Evolutionary conservation across 2,888 invertebrate species (phyloP).

Genomic region (Oscheius onirici): DNA sequence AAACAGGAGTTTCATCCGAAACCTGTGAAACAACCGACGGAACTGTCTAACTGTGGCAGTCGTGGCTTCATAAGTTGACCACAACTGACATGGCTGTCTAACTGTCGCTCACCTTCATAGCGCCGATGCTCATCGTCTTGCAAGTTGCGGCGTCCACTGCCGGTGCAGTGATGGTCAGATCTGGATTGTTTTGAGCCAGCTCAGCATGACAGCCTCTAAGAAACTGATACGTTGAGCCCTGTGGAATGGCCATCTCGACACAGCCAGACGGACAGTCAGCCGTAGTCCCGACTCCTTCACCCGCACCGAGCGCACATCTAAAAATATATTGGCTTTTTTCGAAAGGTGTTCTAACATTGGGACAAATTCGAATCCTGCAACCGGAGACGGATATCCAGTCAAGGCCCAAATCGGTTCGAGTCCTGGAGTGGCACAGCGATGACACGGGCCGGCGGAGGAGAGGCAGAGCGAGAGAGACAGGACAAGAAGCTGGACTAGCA

Average conservation of each 20-base stretch:
- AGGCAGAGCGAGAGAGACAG: neutral
- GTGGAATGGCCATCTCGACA: slow-evolving; percentile 16
- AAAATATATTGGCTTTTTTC: neutral
- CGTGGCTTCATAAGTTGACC: neutral
- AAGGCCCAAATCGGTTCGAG: neutral
- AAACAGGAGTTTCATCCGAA: neutral
- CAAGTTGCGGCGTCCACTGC: neutral
- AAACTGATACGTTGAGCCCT: neutral
- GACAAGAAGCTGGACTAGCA: neutral
- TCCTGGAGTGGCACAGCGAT: neutral
- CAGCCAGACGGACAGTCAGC: neutral
- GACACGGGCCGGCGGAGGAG: neutral
- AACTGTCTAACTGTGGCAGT: neutral
- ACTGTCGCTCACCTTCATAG: no score
- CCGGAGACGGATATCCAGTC: slow-evolving; percentile 6
- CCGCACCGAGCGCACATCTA: neutral
- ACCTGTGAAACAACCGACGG: neutral
- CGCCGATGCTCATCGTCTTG: no score
- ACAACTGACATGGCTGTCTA: no score
- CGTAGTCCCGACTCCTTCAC: neutral
- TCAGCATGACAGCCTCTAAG: neutral
- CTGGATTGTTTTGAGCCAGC: neutral
- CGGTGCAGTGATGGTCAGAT: neutral
- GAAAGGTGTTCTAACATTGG: neutral
- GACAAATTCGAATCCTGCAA: neutral